These are phyloP conservation scores for Cotesia congregata DNA, from an alignment of 2,888 invertebrate genomes.

Conservation along the genomic window DNA sequence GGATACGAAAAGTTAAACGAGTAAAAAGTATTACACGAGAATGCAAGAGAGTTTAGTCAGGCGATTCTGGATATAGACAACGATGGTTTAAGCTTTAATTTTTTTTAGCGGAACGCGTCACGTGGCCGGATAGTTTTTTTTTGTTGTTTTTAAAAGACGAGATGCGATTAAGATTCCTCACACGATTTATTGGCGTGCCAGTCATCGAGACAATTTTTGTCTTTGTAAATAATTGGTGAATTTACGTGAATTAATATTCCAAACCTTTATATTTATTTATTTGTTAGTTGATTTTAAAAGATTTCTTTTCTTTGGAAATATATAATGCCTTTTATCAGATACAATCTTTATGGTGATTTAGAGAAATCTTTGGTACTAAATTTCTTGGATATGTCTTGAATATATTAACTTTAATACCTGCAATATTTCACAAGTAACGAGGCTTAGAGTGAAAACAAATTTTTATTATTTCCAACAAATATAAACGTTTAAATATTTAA, in stretches of 20 bases:
- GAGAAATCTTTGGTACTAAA: background rate
- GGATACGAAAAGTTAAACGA: background rate
- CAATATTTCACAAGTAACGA: background rate
- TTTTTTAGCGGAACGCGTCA: slow-evolving; percentile 25
- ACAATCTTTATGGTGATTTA: background rate
- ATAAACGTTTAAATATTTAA: background rate
- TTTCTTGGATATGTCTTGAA: background rate
- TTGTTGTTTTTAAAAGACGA: slow-evolving; percentile 26
- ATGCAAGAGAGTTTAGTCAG: background rate
- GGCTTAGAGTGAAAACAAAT: background rate
- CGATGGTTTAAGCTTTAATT: background rate
- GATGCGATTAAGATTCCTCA: slow-evolving; percentile 54
- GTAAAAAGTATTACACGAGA: background rate
- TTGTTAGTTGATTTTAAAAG: no score
- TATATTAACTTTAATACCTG: background rate
- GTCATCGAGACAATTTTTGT: background rate
- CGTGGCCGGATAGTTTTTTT: slow-evolving; percentile 27
- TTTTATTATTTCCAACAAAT: background rate
- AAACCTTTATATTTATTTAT: background rate
- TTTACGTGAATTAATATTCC: background rate
- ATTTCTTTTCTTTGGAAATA: no score
- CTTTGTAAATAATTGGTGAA: slow-evolving; percentile 1
- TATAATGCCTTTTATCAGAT: background rate
- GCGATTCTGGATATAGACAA: background rate
- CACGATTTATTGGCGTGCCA: slow-evolving; percentile 50